Base-by-base conservation (phyloP, 2,888 invertebrate species). In the Sicus ferrugineus region DNA sequence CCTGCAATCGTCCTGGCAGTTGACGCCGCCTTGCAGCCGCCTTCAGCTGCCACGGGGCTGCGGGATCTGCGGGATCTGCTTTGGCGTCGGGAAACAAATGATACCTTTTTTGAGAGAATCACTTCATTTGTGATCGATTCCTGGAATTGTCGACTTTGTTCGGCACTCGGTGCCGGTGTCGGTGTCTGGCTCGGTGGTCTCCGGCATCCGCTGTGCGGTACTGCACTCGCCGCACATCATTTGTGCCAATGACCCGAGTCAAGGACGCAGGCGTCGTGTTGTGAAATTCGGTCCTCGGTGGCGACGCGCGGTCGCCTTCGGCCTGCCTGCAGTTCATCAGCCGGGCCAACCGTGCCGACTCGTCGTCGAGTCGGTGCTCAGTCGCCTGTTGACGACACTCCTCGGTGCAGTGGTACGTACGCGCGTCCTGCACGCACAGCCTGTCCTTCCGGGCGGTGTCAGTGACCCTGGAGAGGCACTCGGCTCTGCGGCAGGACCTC, bases 201-300 rank as follows among this genome's bases (percentile, higher is more conserved):
- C n/a, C 3, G 16, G n/a, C 11, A 38, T 9, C 11, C 42, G 4
- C 16, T 42, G 11, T 42, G n/a, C 42, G 14, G 4, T 42, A 2
- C 42, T n/a, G 11, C 42, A 42, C n/a, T n/a, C n/a, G n/a, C n/a
- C n/a, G n/a, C n/a, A 42, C 14, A 34, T 4, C 42, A 42, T 59
- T 42, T 62, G 42, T 19, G 46, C 62, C 62, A 62, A 62, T 62
- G 62, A 62, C 38, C 62, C 38, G 46, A 42, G 6, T 26, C 62
- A 62, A 62, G 62, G 62, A 38, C 62, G 23, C 42, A 42, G n/a
- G 14, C 14, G 3, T n/a, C 9, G n/a, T n/a, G 4, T n/a, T 16
- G 7, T 14, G 16, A 1, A 42, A 14, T 11, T 6, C 11, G 11
- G 11, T 11, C 38, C 6, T 9, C 11, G 6, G 7, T 6, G 11